Conservation (phyloP, 2,113 vertebrate genomes). For the Pogonocichla stellata region DNA sequence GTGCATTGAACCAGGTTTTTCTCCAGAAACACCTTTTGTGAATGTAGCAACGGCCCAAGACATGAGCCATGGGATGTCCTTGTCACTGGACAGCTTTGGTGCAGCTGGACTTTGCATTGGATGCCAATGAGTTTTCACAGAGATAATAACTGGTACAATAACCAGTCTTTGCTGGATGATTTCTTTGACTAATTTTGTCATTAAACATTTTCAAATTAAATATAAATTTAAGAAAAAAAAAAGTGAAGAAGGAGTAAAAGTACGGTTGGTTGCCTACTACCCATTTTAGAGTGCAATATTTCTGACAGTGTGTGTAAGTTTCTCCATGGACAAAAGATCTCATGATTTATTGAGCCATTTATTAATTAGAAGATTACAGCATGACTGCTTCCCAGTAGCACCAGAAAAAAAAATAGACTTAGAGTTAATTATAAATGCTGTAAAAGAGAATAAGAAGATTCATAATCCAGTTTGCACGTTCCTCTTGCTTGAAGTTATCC, state of each 20-base stretch:
- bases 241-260: not conserved
- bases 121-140: not conserved
- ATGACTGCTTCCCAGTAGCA: slow-evolving; percentile 4
- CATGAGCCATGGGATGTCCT: rapidly evolving
- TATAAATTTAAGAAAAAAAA: not conserved
- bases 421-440: slow-evolving; percentile 40
- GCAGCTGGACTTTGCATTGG: not conserved
- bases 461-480: slow-evolving; percentile 1
- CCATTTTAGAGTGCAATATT: slow-evolving; percentile 5
- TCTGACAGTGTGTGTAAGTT: slow-evolving; percentile 45
- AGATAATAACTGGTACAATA: not conserved
- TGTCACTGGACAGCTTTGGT: not conserved
- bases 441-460: slow-evolving; percentile 36
- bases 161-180: not conserved
- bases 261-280: not conserved
- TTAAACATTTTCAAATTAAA: slow-evolving; percentile 22
- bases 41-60: not conserved
- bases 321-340: slow-evolving; percentile 39
- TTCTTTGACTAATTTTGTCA: not conserved
- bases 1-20: not conserved
- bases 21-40: rapidly evolving
- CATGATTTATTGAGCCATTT: slow-evolving; percentile 34
- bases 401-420: not conserved
- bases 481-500: slow-evolving; percentile 2
- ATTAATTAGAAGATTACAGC: slow-evolving; percentile 58